Evolutionary conservation across 2,797 vertebrate genomes (phyloP).

Genomic region (Hypotaenidia okinawae): DNA sequence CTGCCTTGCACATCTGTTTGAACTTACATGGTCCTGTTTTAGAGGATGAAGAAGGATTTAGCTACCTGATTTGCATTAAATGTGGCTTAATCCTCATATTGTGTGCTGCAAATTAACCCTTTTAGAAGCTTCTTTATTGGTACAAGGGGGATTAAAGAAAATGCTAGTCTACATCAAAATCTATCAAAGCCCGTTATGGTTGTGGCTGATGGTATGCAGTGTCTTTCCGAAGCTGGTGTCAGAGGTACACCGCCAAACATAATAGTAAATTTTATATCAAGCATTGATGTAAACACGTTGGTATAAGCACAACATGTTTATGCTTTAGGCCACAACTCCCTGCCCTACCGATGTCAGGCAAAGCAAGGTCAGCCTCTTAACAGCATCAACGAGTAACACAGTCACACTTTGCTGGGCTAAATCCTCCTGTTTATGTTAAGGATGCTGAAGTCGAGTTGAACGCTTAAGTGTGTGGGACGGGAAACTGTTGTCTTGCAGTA

Average conservation of each 20-base stretch:
- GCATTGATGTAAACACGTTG: background rate
- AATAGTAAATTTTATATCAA: background rate
- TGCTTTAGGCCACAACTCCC: background rate
- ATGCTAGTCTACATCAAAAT: background rate
- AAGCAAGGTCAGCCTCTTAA: background rate
- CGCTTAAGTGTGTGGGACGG: background rate
- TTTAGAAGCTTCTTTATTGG: background rate
- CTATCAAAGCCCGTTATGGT: background rate
- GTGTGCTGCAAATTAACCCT: conserved; percentile 41
- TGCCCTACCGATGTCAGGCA: background rate
- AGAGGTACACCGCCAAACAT: rapidly evolving
- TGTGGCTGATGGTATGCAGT: background rate
- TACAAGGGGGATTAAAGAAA: background rate
- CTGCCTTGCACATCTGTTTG: conserved; percentile 47
- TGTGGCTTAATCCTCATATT: conserved; percentile 5
- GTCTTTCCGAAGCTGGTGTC: background rate
- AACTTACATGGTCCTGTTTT: conserved; percentile 6
- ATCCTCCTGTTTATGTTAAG: rapidly evolving
- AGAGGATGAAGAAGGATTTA: conserved; percentile 37
- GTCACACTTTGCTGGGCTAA: background rate
- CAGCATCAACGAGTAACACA: background rate
- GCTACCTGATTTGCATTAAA: conserved; percentile 45
- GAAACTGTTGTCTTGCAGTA: background rate
- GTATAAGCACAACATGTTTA: background rate
- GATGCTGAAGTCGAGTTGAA: background rate